phyloP scores from a whole-genome alignment of 2,797 vertebrate species.

The Paedocypris micromegethes region DNA sequence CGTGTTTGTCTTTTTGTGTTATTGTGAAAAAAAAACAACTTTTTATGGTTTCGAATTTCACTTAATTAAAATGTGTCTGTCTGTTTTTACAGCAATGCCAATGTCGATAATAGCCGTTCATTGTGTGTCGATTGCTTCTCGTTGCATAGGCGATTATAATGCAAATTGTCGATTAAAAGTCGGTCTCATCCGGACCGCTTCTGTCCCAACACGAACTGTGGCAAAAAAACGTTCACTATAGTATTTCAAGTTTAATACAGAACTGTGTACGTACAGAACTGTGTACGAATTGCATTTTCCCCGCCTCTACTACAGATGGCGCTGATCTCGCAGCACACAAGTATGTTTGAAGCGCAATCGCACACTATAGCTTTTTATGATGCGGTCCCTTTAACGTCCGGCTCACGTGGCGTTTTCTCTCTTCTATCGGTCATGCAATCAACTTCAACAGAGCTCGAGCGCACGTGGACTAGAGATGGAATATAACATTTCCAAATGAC shows the following conservation, averaged over 20 bases:
- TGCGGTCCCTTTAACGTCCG: slow-evolving; percentile 59
- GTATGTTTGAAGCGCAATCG: too few relatives aligned
- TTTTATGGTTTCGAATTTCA: too few relatives aligned
- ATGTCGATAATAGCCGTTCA: not conserved
- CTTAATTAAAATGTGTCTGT: too few relatives aligned
- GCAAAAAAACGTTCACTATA: too few relatives aligned
- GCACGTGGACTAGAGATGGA: not conserved
- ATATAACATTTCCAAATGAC: slow-evolving; percentile 1
- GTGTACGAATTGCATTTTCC: not conserved
- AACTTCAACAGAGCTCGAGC: too few relatives aligned
- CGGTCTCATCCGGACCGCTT: not conserved
- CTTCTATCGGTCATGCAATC: too few relatives aligned
- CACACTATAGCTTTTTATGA: not conserved
- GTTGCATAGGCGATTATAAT: slow-evolving; percentile 36
- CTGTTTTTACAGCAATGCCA: too few relatives aligned
- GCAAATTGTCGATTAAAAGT: slow-evolving; percentile 42
- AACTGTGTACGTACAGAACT: too few relatives aligned
- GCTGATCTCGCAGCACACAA: slow-evolving; percentile 44
- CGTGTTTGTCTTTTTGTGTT: too few relatives aligned
- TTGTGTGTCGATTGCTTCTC: not conserved
- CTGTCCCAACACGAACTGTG: not conserved
- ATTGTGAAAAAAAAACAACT: too few relatives aligned
- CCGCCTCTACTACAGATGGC: slow-evolving; percentile 53
- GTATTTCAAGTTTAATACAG: too few relatives aligned
- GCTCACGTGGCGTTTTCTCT: slow-evolving; percentile 52